Evolutionary conservation across 2,888 invertebrate genomes (phyloP).

Genomic region (Macrosoma leucophasiata): DNA sequence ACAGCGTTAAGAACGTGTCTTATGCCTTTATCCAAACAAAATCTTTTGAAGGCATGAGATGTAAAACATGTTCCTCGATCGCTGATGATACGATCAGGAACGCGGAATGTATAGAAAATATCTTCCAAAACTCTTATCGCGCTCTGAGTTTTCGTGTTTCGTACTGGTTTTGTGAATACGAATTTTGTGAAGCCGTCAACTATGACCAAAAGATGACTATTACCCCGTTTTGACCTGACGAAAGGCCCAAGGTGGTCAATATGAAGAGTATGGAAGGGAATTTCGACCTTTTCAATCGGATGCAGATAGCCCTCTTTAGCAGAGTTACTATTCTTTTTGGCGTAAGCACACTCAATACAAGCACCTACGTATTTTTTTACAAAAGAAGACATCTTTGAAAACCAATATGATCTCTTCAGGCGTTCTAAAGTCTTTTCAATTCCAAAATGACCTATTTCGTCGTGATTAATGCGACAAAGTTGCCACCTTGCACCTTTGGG

Average conservation of each 20-base stretch:
- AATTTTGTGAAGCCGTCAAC: slow-evolving; percentile 18
- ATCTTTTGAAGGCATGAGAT: slow-evolving; percentile 12
- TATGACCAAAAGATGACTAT: slow-evolving; percentile 13
- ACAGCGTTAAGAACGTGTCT: slow-evolving; percentile 30
- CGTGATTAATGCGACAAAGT: slow-evolving; percentile 33
- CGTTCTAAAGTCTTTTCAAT: slow-evolving; percentile 36
- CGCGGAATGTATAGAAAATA: slow-evolving; percentile 22
- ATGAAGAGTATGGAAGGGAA: slow-evolving; percentile 15
- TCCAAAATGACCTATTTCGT: slow-evolving; percentile 42
- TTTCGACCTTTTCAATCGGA: slow-evolving; percentile 17
- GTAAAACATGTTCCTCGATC: slow-evolving; percentile 20
- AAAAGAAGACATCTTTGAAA: slow-evolving; percentile 13
- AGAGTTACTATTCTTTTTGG: slow-evolving; percentile 17
- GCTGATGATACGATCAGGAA: slow-evolving; percentile 18
- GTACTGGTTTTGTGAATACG: slow-evolving; percentile 16
- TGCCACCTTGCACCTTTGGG: slow-evolving; percentile 20
- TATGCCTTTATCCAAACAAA: slow-evolving; percentile 23
- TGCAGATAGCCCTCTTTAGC: slow-evolving; percentile 10
- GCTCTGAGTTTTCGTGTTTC: slow-evolving; percentile 25
- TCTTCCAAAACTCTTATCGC: slow-evolving; percentile 31
- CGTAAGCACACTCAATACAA: slow-evolving; percentile 19
- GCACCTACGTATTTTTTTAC: slow-evolving; percentile 16
- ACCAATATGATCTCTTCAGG: slow-evolving; percentile 33
- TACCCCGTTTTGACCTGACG: slow-evolving; percentile 11
- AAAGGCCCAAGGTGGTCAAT: slow-evolving; percentile 22